Conservation (phyloP, 2,113 vertebrate species). For the Pagrus major region DNA sequence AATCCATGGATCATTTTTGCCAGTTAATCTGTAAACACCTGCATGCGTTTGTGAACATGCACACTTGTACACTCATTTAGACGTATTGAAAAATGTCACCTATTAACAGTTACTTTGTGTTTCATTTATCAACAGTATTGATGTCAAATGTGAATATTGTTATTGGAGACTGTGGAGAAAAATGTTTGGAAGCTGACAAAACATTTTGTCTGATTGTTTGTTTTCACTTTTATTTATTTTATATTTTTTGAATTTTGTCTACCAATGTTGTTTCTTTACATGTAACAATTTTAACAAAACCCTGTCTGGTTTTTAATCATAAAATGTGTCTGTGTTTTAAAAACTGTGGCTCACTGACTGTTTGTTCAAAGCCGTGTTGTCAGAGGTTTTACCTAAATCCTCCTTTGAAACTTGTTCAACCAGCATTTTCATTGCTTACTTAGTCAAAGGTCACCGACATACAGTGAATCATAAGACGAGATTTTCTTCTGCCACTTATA, state of each 20-base stretch:
- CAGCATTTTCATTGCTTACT: too few species aligned
- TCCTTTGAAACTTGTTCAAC: too few species aligned
- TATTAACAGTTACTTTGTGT: constrained; percentile 80
- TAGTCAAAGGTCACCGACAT: too few species aligned
- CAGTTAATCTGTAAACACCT: constrained; percentile 78
- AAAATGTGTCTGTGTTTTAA: constrained; percentile 86
- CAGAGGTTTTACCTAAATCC: too few species aligned
- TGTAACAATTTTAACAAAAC: constrained; percentile 81
- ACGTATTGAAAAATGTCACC: constrained; percentile 66
- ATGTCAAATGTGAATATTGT: constrained; percentile 85
- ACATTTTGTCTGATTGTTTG: constrained; percentile 74
- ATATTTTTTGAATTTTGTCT: constrained; percentile 82
- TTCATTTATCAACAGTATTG: constrained; percentile 85
- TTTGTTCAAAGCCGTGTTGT: too few species aligned
- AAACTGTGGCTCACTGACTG: constrained; percentile 31
- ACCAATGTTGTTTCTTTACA: constrained; percentile 82
- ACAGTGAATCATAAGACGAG: too few species aligned
- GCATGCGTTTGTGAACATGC: constrained; percentile 84
- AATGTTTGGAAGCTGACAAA: constrained; percentile 77
- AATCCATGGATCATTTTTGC: constrained; percentile 65
- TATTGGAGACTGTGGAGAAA: constrained; percentile 78
- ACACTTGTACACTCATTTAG: constrained; percentile 74
- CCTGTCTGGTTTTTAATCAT: constrained; percentile 85
- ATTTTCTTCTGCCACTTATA: too few species aligned
- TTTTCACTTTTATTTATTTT: constrained; percentile 80